Base-by-base conservation (phyloP, 2,797 vertebrate genomes). In the Sebastes goodei region DNA sequence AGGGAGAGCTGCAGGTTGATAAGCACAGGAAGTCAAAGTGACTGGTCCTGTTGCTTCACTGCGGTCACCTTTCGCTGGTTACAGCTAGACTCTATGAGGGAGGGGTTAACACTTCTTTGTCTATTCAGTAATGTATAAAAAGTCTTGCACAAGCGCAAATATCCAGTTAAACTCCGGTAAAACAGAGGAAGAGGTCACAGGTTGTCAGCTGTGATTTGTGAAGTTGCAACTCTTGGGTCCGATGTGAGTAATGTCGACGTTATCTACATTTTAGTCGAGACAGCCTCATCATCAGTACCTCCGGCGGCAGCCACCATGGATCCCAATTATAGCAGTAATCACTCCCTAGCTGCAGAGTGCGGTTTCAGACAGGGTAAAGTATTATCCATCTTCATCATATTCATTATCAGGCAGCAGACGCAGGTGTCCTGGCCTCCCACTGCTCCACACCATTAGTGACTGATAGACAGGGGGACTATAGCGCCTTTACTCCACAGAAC, bases 351-450 rank as follows among this genome's bases (percentile, higher is more conserved):
- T 83, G 89, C 46, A 87, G 84, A 88, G 84, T 82, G 64, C 38
- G 67, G 78, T 64, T 90, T 90, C 90, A 90, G 89, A 91, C 86
- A 68, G 76, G 78, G 79, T 71, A 89, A 88, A 90, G 85, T 85
- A 84, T 91, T 89, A 93, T 94, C 92, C 84, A 90, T 95, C 94
- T 95, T 94, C 92, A 95, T 95, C 94, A 93, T 93, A 89, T 93
- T 93, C 92, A 94, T 93, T 91, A 93, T 94, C 88, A 86, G 80
- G 86, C 88, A 82, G 80, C 89, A 93, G 93, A 94, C 87, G 86
- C 93, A 94, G 91, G 92, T 91, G 91, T 90, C 91, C 85, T 74
- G 82, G 88, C 86, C 89, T 93, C 93, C 92, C 90, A 82, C 88
- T 83, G 92, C 90, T 90, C 80, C 84, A 86, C 91, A 81, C 90